Evolutionary conservation across 2,888 invertebrate species (phyloP), one percentile per base, ranked within the genome.

Genomic region (Lomographa bimaculata): DNA sequence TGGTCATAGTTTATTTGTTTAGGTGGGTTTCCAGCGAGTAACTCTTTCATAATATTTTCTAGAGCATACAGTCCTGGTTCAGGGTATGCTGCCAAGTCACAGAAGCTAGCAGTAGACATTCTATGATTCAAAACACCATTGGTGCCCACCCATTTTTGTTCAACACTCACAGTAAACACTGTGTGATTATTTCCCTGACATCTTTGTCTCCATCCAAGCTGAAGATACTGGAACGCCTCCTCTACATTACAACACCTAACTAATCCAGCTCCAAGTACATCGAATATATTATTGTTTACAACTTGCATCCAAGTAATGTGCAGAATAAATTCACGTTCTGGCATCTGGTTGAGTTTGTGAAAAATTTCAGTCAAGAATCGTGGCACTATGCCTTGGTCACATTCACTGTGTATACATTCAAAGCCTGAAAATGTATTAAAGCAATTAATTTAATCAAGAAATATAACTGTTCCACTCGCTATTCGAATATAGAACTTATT

Each of bases 231-330:
- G 54, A 94, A 93, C 12, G 93, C 93, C 62, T 94, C 94, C 33
- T 91, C 91, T n/a, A 94, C 92, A 92, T 79, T 93, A 82, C 48
- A 93, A 79, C 89, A 92, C 67, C 77, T 83, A 30, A 85, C 86
- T 35, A 79, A 78, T 48, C 76, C 92, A 47, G 67, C 91, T 27
- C 91, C 93, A 58, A 90, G 84, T 21, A 91, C 91, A 89, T 77
- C 89, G 73, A 85, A 85, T 50, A 93, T 91, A 53, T 91, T 92
- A 51, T 93, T 94, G 30, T 92, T 92, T 25, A 91, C 91, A 27
- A 94, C 92, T 76, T 94, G 94, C 60, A 94, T 93, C 92, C 94
- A 94, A 23, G 93, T 93, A 46, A 94, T 91, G 60, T 93, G 93
- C 2, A 94, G 78, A 25, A 91, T 90, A 61, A 90, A 93, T 40